Base-by-base conservation (phyloP, 2,797 vertebrate species). In the Sebastes itinus region DNA sequence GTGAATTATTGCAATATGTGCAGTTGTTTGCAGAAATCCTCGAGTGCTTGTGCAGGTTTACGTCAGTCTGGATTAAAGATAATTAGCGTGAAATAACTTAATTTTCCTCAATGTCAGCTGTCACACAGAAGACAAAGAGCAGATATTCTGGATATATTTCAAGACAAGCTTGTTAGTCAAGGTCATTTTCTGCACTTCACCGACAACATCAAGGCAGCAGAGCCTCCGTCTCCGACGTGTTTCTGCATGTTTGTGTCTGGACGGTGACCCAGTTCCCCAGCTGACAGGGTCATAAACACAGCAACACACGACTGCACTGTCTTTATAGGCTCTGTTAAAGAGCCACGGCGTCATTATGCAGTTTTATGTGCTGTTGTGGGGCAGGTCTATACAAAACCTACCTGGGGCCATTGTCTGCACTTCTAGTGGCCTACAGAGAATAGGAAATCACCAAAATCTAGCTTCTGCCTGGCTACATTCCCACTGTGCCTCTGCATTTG, bases 201-300 rank as follows among this genome's bases (percentile, higher is more conserved):
- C 16, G 55, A 61, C 69, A 71, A 76, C 60, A 75, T 79, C 27
- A 33, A 42, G 75, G 78, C 35, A 9, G 23, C 65, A 14, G 64
- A 38, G 65, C 46, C 12, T 8, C 18, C 42, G 49, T 52, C 49
- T 5, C 49, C 9, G n/a, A 75, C 74, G 2, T 85, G 88, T 81
- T 76, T 10, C 73, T 72, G 61, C 90, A 86, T 67, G 87, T 91
- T 3, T 56, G 60, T 46, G 54, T 81, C 76, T 85, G 83, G 64
- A 80, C 14, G 4, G 38, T 77, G 81, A 89, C 83, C 80, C 77
- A 85, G 35, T 84, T 86, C 59, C 66, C 25, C 42, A 5, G 54
- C 88, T 78, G 87, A 90, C 83, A n/a, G 69, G 75, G 75, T 84
- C 71, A 72, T 83, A 92, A 89, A 87, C 70, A 76, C n/a, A 42